Conservation (phyloP, 2,888 invertebrate genomes). For the Cephus rjabovi region DNA sequence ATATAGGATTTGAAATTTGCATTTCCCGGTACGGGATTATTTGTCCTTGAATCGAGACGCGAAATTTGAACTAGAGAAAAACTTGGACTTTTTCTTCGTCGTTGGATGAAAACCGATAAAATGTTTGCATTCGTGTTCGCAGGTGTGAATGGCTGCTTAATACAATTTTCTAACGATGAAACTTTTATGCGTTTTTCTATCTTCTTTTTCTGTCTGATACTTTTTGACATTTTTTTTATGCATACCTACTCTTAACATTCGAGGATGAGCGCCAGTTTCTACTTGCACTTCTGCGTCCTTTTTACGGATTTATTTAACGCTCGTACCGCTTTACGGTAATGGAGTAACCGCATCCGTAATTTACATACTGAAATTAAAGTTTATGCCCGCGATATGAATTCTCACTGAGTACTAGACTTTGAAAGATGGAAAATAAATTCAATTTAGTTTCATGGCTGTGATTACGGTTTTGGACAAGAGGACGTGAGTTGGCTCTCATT, state of each 20-base stretch:
- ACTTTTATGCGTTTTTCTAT: not conserved
- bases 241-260: not conserved
- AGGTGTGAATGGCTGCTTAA: not conserved
- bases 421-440: not conserved
- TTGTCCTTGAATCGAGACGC: not conserved
- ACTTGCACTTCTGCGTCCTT: not conserved
- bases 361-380: slow-evolving; percentile 19
- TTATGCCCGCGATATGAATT: slow-evolving; percentile 2
- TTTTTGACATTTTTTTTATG: not conserved
- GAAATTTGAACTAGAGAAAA: not conserved
- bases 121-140: not conserved
- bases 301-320: slow-evolving; percentile 19
- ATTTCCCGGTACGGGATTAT: not conserved
- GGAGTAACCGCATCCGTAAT: slow-evolving; percentile 23
- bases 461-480: not conserved
- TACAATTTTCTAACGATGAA: not conserved
- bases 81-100: not conserved
- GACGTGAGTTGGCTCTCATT: not conserved
- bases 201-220: not conserved
- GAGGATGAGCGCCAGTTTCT: not conserved
- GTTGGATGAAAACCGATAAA: not conserved
- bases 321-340: slow-evolving; percentile 11
- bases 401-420: slow-evolving; percentile 8
- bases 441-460: not conserved
- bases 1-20: not conserved